Evolutionary conservation across 2,797 vertebrate genomes (phyloP).

Genomic region (Urosaurus nigricauda): DNA sequence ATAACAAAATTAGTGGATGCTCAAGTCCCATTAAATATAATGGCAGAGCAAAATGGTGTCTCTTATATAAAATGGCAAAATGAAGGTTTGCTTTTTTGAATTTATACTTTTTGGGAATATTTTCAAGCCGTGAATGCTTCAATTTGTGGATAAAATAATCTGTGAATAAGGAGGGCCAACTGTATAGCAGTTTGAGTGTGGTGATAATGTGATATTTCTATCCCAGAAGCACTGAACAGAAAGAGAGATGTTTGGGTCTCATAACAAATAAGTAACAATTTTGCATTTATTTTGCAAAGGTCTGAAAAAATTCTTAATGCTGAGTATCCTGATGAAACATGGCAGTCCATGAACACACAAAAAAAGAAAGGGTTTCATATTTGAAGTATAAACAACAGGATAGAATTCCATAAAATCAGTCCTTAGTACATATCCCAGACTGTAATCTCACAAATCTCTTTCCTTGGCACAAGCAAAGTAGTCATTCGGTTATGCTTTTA

Average conservation of each 20-base stretch:
- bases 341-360: not conserved
- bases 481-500: slow-evolving; percentile 31
- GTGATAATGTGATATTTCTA: not conserved
- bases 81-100: too few species aligned
- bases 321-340: not conserved
- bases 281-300: not conserved
- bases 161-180: too few species aligned
- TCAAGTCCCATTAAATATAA: too few species aligned
- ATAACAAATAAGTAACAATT: not conserved
- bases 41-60: too few species aligned
- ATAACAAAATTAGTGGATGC: too few species aligned
- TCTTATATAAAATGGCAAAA: too few species aligned
- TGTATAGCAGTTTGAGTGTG: not conserved
- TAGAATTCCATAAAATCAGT: slow-evolving; percentile 27
- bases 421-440: slow-evolving; percentile 28
- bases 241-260: not conserved
- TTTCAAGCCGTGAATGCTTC: too few species aligned
- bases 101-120: too few species aligned
- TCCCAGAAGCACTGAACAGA: not conserved
- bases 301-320: not conserved
- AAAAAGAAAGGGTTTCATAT: slow-evolving; percentile 36
- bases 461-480: slow-evolving; percentile 45
- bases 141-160: too few species aligned
- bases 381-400: slow-evolving; percentile 2
- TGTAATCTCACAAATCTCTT: slow-evolving; percentile 41